A percentile compares a stretch with the other conserved stretches of the same genome.
phyloP scores from a whole-genome alignment of 2,888 invertebrate genomes.

The Perithous albicinctus region DNA sequence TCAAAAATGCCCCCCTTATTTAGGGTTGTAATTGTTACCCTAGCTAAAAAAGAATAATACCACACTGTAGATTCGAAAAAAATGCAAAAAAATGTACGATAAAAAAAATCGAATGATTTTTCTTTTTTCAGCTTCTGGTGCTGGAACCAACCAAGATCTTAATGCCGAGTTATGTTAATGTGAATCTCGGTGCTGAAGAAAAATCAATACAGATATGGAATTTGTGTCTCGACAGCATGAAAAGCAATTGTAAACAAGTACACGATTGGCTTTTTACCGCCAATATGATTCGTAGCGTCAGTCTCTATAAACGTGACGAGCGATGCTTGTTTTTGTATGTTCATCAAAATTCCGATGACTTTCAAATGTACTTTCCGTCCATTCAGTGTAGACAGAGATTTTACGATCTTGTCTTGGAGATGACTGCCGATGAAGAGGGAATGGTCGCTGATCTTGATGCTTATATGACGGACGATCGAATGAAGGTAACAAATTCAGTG shows the following conservation, averaged over 20 bases:
- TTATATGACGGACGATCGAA: constrained; percentile 90
- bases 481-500: constrained; percentile 87
- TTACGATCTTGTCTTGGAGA: constrained; percentile 93
- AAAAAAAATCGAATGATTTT: constrained; percentile 43
- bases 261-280: constrained; percentile 98
- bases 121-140: constrained; percentile 88
- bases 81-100: neutral
- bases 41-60: neutral
- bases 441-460: constrained; percentile 91
- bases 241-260: constrained; percentile 92
- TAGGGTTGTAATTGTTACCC: constrained; percentile 29
- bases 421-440: constrained; percentile 95
- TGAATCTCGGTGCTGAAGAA: constrained; percentile 97
- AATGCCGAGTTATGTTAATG: constrained; percentile 98
- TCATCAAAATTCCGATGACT: constrained; percentile 98
- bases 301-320: constrained; percentile 98
- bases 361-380: constrained; percentile 99
- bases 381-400: constrained; percentile 93
- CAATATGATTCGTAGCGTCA: constrained; percentile 94
- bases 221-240: constrained; percentile 92
- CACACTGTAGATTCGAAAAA: neutral
- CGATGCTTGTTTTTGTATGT: constrained; percentile 98
- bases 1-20: constrained; percentile 31
- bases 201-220: constrained; percentile 96
- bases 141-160: constrained; percentile 96